A percentile compares a stretch with the other conserved stretches of the same genome.
Evolutionary conservation across 2,113 vertebrate species (phyloP).

Genomic region (Pagrus major): DNA sequence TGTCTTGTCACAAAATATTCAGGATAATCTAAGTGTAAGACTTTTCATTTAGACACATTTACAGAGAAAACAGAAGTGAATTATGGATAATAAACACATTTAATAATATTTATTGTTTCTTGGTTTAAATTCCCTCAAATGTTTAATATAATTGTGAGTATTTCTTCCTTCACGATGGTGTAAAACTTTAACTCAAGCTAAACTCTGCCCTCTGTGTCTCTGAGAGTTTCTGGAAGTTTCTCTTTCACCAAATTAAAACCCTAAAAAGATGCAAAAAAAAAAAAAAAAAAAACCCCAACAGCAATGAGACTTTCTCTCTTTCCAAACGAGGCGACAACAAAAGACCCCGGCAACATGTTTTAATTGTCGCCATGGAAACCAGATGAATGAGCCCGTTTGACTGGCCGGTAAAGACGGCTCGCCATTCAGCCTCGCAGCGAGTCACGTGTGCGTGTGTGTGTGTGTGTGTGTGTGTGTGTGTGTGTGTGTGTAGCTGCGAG

Average conservation of each 20-base stretch:
- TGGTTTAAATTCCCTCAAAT: not conserved
- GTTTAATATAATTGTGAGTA: not conserved
- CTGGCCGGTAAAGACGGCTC: slow-evolving; percentile 92
- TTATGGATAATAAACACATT: not conserved
- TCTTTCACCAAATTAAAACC: slow-evolving; percentile 85
- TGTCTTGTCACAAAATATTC: too few relatives aligned
- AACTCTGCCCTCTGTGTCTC: not conserved
- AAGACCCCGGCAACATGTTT: slow-evolving; percentile 92
- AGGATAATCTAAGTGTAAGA: not conserved
- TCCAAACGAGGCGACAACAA: slow-evolving; percentile 91
- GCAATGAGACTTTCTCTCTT: slow-evolving; percentile 78
- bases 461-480: slow-evolving; percentile 43
- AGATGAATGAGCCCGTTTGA: slow-evolving; percentile 99
- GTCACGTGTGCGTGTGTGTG: slow-evolving; percentile 44
- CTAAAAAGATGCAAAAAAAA: slow-evolving; percentile 46
- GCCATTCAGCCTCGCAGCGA: slow-evolving; percentile 85
- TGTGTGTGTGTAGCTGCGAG: slow-evolving; percentile 40
- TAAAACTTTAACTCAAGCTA: not conserved
- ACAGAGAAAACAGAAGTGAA: not conserved
- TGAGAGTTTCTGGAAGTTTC: slow-evolving; percentile 49
- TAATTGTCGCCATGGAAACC: slow-evolving; percentile 98
- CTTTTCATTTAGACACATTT: too few relatives aligned
- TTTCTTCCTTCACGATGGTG: not conserved
- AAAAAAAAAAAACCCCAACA: not conserved
- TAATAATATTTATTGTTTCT: not conserved